Evolutionary conservation across 35 echinoderm and acorn worm genomes (phyloP).

Genomic region (Apostichopus japonicus): DNA sequence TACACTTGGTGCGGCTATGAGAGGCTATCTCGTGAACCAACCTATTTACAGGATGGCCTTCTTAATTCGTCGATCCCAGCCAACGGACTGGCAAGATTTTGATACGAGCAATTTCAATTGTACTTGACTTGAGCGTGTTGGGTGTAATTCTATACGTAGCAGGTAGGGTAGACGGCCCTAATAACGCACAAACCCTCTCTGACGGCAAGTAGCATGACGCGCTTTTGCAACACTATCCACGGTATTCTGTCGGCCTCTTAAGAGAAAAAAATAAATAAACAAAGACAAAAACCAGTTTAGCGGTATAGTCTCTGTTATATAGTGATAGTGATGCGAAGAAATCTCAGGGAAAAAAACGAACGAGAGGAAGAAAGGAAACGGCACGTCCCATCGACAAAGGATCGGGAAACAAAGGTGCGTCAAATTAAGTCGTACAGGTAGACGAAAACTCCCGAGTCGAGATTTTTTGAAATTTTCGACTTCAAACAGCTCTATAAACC

Average conservation of each 20-base stretch:
- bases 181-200: neutral
- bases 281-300: neutral
- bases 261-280: neutral
- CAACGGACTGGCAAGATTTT: neutral
- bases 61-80: neutral
- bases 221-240: neutral
- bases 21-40: neutral
- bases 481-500: too few relatives aligned
- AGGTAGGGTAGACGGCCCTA: neutral
- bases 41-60: neutral
- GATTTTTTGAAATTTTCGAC: too few relatives aligned
- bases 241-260: neutral
- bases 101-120: conserved; percentile 24
- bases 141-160: neutral
- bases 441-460: too few relatives aligned
- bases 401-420: neutral
- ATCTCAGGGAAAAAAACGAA: neutral
- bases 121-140: conserved; percentile 6
- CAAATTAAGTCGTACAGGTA: too few relatives aligned
- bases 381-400: neutral
- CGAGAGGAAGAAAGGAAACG: neutral
- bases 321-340: neutral
- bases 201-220: neutral
- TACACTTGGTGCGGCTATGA: neutral
- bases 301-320: too few relatives aligned